Base-by-base conservation (phyloP, 2,888 invertebrate genomes). In the Polylopha cassiicola region DNA sequence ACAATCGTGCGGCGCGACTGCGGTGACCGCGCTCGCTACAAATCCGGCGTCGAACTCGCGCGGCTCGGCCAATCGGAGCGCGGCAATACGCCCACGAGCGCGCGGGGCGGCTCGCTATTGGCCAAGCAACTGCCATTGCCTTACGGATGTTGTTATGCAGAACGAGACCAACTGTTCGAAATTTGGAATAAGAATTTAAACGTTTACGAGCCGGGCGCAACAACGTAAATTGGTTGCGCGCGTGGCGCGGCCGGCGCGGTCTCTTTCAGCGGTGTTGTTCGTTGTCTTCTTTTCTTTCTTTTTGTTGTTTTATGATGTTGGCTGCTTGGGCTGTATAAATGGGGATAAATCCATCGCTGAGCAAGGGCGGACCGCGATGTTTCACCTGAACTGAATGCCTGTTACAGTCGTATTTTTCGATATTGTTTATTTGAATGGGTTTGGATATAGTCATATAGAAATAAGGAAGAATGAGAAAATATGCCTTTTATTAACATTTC, bases 91-190 rank as follows among this genome's bases (percentile, higher is more conserved):
- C 85, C 85, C 81, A 79, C 86, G 82, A 75, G 57, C 58, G 55
- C 56, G 59, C 52, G 65, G 61, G 60, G 69, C 61, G 76, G 71
- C 56, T 69, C 56, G 61, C 67, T 51, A 86, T 86, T 87, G 82
- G 86, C 65, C 72, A 82, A 79, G 80, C 72, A 78, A 75, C 79
- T 81, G 80, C 80, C 80, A 80, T 82, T 79, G 71, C 82, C 81
- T 82, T 79, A 74, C 79, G 80, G 80, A 81, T 78, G 79, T 79
- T 77, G 76, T 80, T 80, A 82, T 80, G 82, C 82, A 78, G 80
- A 82, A 81, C 74, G 79, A 73, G 76, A 79, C 76, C 76, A 71
- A 78, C 77, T 74, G 73, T 74, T 77, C 70, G 74, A 65, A 65
- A 64, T 63, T 67, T 63, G 61, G 73, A 79, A 74, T 79, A 81